Percentiles rank a stretch among this genome's conserved stretches.
phyloP scores from a whole-genome alignment of 35 echinoderm and acorn worm genomes.

The Eucidaris tribuloides region DNA sequence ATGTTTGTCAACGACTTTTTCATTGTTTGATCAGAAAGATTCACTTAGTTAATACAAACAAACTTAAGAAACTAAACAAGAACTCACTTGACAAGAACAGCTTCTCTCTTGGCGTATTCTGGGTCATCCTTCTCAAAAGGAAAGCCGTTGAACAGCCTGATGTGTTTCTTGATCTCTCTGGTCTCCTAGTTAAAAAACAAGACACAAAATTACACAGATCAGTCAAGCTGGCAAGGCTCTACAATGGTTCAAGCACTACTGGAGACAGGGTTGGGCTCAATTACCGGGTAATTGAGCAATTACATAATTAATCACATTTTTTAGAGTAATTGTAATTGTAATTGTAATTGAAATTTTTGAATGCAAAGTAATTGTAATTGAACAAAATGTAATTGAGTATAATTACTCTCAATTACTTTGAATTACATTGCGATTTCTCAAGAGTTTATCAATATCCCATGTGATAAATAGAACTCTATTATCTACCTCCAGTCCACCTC shows the following conservation, averaged over 20 bases:
- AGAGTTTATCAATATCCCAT: no score
- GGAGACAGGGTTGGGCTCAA: neutral
- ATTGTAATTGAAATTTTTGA: neutral
- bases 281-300: neutral
- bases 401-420: no score
- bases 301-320: neutral
- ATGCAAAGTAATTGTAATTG: neutral
- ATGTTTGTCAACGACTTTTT: no score
- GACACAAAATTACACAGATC: neutral
- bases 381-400: no score
- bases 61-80: neutral
- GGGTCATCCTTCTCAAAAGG: slow-evolving; percentile 55
- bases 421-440: no score
- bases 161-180: slow-evolving; percentile 70
- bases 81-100: slow-evolving; percentile 60
- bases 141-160: slow-evolving; percentile 84
- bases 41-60: no score
- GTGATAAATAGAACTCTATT: no score
- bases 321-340: neutral
- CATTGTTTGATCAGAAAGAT: no score
- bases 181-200: neutral
- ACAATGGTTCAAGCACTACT: no score
- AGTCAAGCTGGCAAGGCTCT: no score
- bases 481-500: no score
- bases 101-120: slow-evolving; percentile 83